A percentile compares a stretch with the other conserved stretches of the same genome.
These are phyloP conservation scores for Sternarchorhynchus goeldii DNA, from an alignment of 2,797 vertebrate species.

Conservation along the genomic window DNA sequence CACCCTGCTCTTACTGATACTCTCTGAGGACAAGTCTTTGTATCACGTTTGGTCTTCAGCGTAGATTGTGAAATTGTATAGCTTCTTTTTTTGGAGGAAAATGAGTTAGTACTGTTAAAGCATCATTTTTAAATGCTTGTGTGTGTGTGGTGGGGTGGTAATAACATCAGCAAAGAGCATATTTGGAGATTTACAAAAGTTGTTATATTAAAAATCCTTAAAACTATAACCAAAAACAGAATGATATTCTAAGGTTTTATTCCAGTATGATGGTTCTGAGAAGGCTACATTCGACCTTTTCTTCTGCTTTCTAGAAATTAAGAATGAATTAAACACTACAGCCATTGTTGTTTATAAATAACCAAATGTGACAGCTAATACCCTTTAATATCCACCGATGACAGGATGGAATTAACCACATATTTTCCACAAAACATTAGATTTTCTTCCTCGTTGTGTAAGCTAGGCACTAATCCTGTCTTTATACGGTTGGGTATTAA, in stretches of 20 bases:
- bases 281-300: slow-evolving; percentile 74
- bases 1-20: slow-evolving; percentile 60
- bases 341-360: slow-evolving; percentile 87
- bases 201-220: slow-evolving; percentile 24
- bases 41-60: neutral
- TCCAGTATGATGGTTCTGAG: slow-evolving; percentile 70
- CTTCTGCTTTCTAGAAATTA: slow-evolving; percentile 76
- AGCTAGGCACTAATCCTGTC: slow-evolving; percentile 84
- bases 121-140: too few species aligned
- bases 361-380: slow-evolving; percentile 77
- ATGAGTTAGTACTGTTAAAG: neutral
- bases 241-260: slow-evolving; percentile 63
- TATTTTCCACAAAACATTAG: slow-evolving; percentile 81
- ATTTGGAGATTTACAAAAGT: neutral
- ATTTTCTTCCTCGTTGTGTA: slow-evolving; percentile 80
- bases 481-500: slow-evolving; percentile 76
- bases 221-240: slow-evolving; percentile 56
- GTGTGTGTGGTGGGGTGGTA: neutral
- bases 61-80: neutral
- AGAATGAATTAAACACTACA: slow-evolving; percentile 83
- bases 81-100: neutral
- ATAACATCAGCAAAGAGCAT: neutral
- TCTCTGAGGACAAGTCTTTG: slow-evolving; percentile 37
- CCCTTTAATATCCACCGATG: slow-evolving; percentile 98
- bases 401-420: slow-evolving; percentile 96